Evolutionary conservation across 2,113 vertebrate genomes (phyloP).

Genomic region (Microcebus jonahi): DNA sequence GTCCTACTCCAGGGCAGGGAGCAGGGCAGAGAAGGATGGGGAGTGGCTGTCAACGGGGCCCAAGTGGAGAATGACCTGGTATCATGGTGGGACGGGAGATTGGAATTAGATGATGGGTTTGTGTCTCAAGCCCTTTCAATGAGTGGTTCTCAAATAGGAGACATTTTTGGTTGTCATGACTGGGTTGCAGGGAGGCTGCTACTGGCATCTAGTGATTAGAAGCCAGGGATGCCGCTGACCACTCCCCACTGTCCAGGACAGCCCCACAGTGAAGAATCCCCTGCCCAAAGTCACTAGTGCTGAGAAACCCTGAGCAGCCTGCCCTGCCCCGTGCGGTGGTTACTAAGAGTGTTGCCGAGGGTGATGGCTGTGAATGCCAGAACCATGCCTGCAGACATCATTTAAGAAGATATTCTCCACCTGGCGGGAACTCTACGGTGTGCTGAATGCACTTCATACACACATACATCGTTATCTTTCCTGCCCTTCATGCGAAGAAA

Average conservation of each 20-base stretch:
- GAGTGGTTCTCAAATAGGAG: neutral
- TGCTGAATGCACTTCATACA: no score
- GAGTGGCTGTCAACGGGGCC: neutral
- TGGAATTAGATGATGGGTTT: neutral
- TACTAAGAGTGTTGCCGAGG: neutral
- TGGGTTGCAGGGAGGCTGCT: neutral
- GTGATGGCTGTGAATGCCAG: neutral
- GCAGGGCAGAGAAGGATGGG: neutral
- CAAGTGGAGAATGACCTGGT: neutral
- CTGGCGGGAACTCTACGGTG: neutral
- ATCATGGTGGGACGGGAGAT: neutral
- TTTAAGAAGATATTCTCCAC: neutral
- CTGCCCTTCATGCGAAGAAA: neutral
- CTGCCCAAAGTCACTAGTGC: no score
- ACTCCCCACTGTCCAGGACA: neutral
- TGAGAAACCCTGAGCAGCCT: neutral
- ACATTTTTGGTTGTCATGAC: neutral
- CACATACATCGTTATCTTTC: neutral
- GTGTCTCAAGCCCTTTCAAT: neutral
- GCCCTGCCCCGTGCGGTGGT: neutral
- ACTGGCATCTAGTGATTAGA: neutral
- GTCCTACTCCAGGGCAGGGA: neutral
- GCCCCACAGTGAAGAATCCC: neutral
- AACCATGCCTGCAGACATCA: neutral
- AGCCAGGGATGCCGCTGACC: neutral